Percentiles rank a stretch among this genome's conserved stretches.
Conservation (phyloP, 64 coral and sea anemone species). For the Montipora capricornis region DNA sequence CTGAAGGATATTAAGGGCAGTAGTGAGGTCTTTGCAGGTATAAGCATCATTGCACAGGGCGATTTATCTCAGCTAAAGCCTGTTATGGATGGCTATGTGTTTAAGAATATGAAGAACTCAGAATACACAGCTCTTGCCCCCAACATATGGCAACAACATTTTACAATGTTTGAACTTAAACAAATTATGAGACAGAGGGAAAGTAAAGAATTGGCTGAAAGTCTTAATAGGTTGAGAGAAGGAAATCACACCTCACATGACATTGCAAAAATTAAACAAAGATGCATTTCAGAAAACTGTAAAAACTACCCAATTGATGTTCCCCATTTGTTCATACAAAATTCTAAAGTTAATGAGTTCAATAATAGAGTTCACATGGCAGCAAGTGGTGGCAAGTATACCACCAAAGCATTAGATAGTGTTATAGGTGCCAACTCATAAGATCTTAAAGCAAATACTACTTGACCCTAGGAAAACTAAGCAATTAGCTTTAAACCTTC, state of each 20-base stretch:
- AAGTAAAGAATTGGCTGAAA: conserved; percentile 40
- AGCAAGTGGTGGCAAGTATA: conserved; percentile 43
- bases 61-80: conserved; percentile 19
- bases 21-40: conserved; percentile 29
- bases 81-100: conserved; percentile 22
- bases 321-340: conserved; percentile 52
- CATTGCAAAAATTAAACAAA: conserved; percentile 14
- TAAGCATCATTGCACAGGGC: conserved; percentile 33
- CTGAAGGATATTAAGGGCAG: conserved; percentile 30
- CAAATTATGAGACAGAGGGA: conserved; percentile 17
- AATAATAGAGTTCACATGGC: conserved; percentile 46
- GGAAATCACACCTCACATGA: background rate
- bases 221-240: background rate
- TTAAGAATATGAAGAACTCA: conserved; percentile 18
- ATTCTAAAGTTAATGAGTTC: conserved; percentile 56
- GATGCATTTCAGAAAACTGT: background rate
- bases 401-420: conserved; percentile 67
- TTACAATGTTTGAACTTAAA: conserved; percentile 42
- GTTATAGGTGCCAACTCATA: conserved; percentile 47
- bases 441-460: conserved; percentile 20
- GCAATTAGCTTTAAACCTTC: conserved; percentile 10
- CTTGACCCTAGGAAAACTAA: conserved; percentile 56
- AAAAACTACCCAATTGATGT: background rate
- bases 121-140: conserved; percentile 14
- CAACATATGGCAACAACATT: background rate